phyloP scores from a whole-genome alignment of 2,888 invertebrate species.

The Herminia tarsipennalis region DNA sequence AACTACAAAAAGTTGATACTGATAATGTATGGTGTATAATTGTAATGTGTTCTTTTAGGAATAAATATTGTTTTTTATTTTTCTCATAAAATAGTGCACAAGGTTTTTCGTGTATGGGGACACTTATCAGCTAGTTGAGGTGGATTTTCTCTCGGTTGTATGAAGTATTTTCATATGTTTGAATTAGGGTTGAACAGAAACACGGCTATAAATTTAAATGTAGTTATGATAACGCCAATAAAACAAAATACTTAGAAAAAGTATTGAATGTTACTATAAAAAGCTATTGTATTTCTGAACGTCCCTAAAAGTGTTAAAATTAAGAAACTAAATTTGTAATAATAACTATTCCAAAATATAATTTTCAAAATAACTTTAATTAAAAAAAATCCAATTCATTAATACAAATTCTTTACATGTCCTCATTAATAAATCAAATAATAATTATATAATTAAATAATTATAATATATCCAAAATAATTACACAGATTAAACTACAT shows the following conservation, averaged over 20 bases:
- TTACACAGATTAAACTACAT: not conserved
- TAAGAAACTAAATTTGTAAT: not conserved
- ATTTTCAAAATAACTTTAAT: slow-evolving; percentile 2
- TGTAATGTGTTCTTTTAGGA: not conserved
- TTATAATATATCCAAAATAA: not conserved
- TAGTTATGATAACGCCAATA: not conserved
- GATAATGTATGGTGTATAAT: not conserved
- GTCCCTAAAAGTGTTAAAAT: not conserved
- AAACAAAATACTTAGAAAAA: not conserved
- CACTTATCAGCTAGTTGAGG: slow-evolving; percentile 60
- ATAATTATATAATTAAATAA: not conserved
- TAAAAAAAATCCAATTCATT: not conserved
- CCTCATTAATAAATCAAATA: not conserved
- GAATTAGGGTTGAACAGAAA: slow-evolving; percentile 15
- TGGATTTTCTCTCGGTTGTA: slow-evolving; percentile 78
- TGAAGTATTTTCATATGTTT: slow-evolving; percentile 61
- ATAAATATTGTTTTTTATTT: not conserved
- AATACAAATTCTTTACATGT: not conserved
- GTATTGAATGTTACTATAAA: not conserved
- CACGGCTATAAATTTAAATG: slow-evolving; percentile 4
- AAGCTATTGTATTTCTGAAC: slow-evolving; percentile 4
- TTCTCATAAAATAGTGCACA: not conserved
- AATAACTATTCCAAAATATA: slow-evolving; percentile 2
- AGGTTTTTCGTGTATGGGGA: slow-evolving; percentile 21
- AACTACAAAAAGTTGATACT: too few relatives aligned